phyloP scores from a whole-genome alignment of 2,888 invertebrate genomes.

The Drosophila anomelani region DNA sequence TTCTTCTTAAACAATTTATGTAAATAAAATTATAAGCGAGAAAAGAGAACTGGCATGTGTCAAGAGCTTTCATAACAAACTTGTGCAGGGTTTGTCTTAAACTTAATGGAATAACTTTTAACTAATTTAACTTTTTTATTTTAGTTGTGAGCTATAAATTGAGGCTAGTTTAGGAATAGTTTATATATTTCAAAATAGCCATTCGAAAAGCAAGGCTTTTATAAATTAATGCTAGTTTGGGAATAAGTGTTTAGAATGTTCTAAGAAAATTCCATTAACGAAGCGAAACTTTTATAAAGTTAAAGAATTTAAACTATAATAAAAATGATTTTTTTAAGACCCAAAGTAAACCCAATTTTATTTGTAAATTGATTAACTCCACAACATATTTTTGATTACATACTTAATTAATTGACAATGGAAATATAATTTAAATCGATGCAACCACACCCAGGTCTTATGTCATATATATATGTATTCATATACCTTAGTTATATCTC shows the following conservation, averaged over 20 bases:
- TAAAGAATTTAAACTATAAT: neutral
- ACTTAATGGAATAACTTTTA: neutral
- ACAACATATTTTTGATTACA: neutral
- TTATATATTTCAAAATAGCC: neutral
- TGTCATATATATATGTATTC: neutral
- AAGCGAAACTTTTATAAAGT: neutral
- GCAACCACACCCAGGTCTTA: neutral
- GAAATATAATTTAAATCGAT: neutral
- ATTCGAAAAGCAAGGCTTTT: no score
- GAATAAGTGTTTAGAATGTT: no score
- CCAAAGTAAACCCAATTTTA: no score
- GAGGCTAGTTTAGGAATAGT: neutral
- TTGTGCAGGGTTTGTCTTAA: neutral
- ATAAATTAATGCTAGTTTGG: no score
- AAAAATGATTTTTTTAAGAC: no score
- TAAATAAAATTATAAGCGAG: neutral
- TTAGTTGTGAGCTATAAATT: neutral
- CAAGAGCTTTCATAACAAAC: neutral
- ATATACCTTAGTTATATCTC: neutral
- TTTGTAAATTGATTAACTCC: no score
- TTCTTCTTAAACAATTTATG: neutral
- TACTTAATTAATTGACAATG: neutral
- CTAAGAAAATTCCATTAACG: no score
- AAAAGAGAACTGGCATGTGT: constrained; percentile 4
- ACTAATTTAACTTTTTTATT: neutral